A percentile compares a stretch with the other conserved stretches of the same genome.
These are phyloP conservation scores for Nemoura dubitans DNA, from an alignment of 2,888 invertebrate genomes.

Conservation along the genomic window DNA sequence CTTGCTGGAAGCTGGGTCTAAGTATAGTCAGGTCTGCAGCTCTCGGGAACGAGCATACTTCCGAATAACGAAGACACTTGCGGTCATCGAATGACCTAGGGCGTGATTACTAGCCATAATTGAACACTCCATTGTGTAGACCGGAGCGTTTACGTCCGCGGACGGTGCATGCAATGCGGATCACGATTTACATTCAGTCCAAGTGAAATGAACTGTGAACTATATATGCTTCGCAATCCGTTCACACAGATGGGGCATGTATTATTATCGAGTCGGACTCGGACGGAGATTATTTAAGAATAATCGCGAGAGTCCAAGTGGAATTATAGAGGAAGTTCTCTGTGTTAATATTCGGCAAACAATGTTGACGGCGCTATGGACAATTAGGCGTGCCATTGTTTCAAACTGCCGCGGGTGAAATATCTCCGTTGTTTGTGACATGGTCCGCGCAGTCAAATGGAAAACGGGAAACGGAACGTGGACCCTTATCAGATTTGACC, in stretches of 20 bases:
- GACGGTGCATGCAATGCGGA: neutral
- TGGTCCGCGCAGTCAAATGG: neutral
- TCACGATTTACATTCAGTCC: neutral
- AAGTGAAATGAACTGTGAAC: neutral
- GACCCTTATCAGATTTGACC: neutral
- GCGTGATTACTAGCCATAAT: slow-evolving; percentile 37
- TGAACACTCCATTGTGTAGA: slow-evolving; percentile 36
- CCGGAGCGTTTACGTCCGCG: slow-evolving; percentile 16
- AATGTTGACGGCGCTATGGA: neutral
- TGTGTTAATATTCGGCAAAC: neutral
- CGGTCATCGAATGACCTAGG: slow-evolving; percentile 32
- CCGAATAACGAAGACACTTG: slow-evolving; percentile 14
- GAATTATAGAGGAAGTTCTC: slow-evolving; percentile 5
- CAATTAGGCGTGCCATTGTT: neutral
- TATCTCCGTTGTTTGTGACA: neutral
- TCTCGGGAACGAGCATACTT: neutral
- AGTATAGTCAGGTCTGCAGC: neutral
- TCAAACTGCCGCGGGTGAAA: neutral
- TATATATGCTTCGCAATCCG: neutral
- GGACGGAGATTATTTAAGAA: neutral
- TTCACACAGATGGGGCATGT: neutral
- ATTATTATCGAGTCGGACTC: neutral
- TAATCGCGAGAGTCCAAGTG: neutral
- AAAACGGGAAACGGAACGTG: neutral
- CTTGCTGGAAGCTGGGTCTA: neutral